Percentiles rank a stretch among this genome's conserved stretches.
Evolutionary conservation across 92 coral and sea anemone species (phyloP).

Genomic region (Porites lobata): DNA sequence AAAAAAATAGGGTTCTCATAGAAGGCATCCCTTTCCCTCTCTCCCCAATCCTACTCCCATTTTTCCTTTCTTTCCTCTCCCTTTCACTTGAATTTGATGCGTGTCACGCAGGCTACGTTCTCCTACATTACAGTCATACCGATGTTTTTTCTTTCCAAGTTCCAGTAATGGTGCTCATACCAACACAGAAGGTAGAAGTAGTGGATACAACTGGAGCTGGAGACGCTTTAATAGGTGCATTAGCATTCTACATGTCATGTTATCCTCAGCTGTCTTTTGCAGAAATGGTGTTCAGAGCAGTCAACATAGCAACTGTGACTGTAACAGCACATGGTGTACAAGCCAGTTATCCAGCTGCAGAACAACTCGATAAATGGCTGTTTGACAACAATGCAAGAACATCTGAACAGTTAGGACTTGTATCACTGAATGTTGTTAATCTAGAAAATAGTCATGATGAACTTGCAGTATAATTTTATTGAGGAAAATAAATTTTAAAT

Average conservation of each 20-base stretch:
- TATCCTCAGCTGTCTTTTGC: conserved; percentile 81
- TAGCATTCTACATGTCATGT: conserved; percentile 87
- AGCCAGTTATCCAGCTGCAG: conserved; percentile 84
- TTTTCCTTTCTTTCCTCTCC: no score
- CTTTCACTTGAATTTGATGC: no score
- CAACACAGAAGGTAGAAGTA: conserved; percentile 68
- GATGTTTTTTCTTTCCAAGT: conserved; percentile 30
- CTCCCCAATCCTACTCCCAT: no score
- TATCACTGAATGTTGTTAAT: background rate
- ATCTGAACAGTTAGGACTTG: conserved; percentile 26
- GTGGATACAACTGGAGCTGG: conserved; percentile 98
- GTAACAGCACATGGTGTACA: conserved; percentile 90
- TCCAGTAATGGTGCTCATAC: conserved; percentile 57
- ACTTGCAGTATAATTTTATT: background rate
- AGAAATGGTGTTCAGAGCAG: conserved; percentile 83
- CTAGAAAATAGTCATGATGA: background rate
- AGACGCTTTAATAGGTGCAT: conserved; percentile 83
- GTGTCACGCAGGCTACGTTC: no score
- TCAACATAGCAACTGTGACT: conserved; percentile 85
- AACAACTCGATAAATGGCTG: conserved; percentile 66
- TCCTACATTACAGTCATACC: background rate
- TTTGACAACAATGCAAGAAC: conserved; percentile 45
- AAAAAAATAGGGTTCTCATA: no score
- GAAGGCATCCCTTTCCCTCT: no score
- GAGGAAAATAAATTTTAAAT: no score